A percentile compares a stretch with the other conserved stretches of the same genome.
Evolutionary conservation across 2,888 invertebrate genomes (phyloP).

Genomic region (Dynastes hyllus): DNA sequence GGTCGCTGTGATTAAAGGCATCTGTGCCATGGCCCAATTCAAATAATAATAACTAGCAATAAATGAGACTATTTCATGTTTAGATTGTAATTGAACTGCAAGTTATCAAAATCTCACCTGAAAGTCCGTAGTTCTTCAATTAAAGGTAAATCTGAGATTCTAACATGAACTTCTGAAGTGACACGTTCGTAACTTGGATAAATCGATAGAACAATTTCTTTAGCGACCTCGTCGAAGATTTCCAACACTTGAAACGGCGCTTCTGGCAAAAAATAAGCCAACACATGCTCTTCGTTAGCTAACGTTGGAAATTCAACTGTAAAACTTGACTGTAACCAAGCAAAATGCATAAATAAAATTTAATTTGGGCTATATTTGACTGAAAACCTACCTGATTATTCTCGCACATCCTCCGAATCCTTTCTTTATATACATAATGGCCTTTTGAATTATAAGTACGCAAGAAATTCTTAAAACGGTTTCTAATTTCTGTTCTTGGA

Average conservation of each 20-base stretch:
- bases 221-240: constrained; percentile 96
- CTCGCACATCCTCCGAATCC: constrained; percentile 96
- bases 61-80: background rate
- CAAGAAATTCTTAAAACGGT: constrained; percentile 93
- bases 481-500: constrained; percentile 95
- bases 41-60: too few relatives aligned
- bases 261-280: constrained; percentile 98
- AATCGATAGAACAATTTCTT: constrained; percentile 92
- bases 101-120: constrained; percentile 71
- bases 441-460: constrained; percentile 92
- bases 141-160: constrained; percentile 95
- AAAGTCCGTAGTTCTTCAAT: constrained; percentile 97
- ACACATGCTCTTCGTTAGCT: constrained; percentile 91
- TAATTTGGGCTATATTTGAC: background rate
- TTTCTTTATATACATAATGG: constrained; percentile 92
- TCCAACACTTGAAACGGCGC: constrained; percentile 98
- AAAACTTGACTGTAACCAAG: constrained; percentile 75
- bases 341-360: constrained; percentile 16
- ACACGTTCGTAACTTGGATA: constrained; percentile 98
- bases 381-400: constrained; percentile 78
- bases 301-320: constrained; percentile 94
- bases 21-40: too few relatives aligned
- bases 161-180: constrained; percentile 93
- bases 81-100: background rate
- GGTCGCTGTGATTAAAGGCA: too few relatives aligned